These are phyloP conservation scores for Ellobium chinense DNA, from an alignment of 2,888 invertebrate genomes.

Conservation along the genomic window DNA sequence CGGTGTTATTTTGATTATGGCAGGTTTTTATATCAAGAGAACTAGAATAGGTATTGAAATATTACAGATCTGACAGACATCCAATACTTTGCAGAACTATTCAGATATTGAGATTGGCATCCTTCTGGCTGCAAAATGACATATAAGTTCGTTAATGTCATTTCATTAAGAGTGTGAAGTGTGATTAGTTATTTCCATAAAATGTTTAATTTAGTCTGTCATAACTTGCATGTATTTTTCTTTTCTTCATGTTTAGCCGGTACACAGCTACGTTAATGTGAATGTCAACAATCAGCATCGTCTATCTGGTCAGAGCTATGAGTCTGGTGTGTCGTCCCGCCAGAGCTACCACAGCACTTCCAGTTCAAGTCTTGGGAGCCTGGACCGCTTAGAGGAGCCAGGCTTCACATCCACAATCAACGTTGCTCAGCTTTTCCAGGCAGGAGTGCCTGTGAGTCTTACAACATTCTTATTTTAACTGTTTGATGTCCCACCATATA, in stretches of 20 bases:
- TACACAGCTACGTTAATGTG: constrained; percentile 38
- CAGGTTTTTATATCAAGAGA: too few species aligned
- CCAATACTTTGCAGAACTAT: too few species aligned
- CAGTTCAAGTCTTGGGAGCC: constrained; percentile 79
- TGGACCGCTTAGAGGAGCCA: constrained; percentile 84
- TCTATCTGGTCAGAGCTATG: constrained; percentile 79
- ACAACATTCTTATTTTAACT: not conserved
- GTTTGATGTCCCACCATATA: not conserved
- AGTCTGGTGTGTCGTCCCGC: constrained; percentile 78
- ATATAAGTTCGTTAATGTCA: too few species aligned
- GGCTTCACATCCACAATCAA: constrained; percentile 76
- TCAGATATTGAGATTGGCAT: too few species aligned
- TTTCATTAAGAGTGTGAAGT: too few species aligned
- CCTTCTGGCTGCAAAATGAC: too few species aligned
- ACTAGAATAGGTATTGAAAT: too few species aligned
- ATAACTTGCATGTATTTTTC: too few species aligned
- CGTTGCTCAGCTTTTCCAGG: constrained; percentile 77
- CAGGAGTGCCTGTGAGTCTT: constrained; percentile 70
- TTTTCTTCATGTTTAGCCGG: not conserved
- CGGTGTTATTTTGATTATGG: too few species aligned
- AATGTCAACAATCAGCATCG: constrained; percentile 70
- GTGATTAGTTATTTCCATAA: too few species aligned
- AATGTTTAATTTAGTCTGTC: too few species aligned
- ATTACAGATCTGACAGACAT: too few species aligned
- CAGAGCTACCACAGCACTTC: constrained; percentile 79